Evolutionary conservation across 2,797 vertebrate genomes (phyloP), one percentile per base, ranked within the genome.

Genomic region (Micromesistius poutassou): DNA sequence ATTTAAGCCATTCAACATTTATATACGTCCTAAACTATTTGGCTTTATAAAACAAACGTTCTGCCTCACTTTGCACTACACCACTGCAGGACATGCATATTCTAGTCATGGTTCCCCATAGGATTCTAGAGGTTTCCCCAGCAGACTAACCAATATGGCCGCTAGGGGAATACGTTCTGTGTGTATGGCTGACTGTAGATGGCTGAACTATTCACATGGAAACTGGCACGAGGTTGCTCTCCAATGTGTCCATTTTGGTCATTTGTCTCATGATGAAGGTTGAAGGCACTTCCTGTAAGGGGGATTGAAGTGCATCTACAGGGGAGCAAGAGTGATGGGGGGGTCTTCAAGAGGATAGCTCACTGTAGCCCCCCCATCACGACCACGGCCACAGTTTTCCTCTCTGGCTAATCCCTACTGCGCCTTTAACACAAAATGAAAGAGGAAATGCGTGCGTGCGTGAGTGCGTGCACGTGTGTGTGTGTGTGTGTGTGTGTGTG

Each of bases 401-500:
- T 62, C 50, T 55, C 22, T 62, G n/a, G 55, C 55, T 62, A 2
- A 62, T 62, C 55, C 55, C 55, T 62, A 16, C 55, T 62, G 55
- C 55, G 22, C 22, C 55, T n/a, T 62, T 62, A 62, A 62, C 55
- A 25, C 55, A 62, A 62, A 22, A 62, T 62, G 55, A 62, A 62
- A 62, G 55, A 2, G 6, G 22, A n/a, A n/a, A n/a, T 66, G 55
- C 25, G 55, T 66, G 55, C 25, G 55, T 9, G 73, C 33, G 14
- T 76, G 55, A 73, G 42, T 73, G 42, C 28, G 28, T 70, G 35
- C 46, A 50, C 76, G 80, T 62, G 33, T 71, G 68, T 80, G 50
- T 72, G 42, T 77, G 31, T 35, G 77, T 30, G 42, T n/a, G 73
- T 74, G 80, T 78, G 73, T 79, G 77, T 75, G 79, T 40, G 55